Conservation (phyloP, 1,140 invertebrate species). For the Trachymyrmex septentrionalis region DNA sequence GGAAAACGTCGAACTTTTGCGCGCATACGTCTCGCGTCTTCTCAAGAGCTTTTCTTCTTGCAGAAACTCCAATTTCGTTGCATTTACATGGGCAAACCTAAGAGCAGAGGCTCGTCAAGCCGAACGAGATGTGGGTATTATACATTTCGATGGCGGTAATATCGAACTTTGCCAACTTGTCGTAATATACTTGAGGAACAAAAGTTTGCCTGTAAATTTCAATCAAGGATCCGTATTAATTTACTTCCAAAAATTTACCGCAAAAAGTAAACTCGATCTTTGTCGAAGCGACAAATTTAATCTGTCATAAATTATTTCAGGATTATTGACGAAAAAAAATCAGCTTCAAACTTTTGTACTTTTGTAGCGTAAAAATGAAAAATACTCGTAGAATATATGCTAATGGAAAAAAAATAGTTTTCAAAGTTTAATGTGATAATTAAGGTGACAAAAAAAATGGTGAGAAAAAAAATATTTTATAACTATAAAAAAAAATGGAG, state of each 20-base stretch:
- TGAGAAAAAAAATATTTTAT: background rate
- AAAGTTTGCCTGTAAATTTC: slow-evolving; percentile 36
- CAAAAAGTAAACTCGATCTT: background rate
- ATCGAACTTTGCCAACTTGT: slow-evolving; percentile 23
- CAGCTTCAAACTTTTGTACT: background rate
- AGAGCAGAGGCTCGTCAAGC: slow-evolving; percentile 50
- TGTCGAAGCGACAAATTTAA: background rate
- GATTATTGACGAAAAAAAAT: background rate
- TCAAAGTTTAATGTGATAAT: background rate
- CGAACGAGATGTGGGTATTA: slow-evolving; percentile 41
- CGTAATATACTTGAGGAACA: slow-evolving; percentile 19
- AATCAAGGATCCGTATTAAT: slow-evolving; percentile 34
- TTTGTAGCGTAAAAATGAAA: background rate
- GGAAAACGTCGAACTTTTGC: slow-evolving; percentile 34
- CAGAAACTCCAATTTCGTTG: slow-evolving; percentile 58
- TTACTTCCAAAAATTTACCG: slow-evolving; percentile 2
- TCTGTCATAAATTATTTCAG: background rate
- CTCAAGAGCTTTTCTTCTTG: slow-evolving; percentile 55
- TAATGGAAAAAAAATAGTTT: background rate
- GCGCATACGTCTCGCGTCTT: slow-evolving; percentile 25
- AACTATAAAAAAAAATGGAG: background rate
- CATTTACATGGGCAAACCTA: slow-evolving; percentile 61
- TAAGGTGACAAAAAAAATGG: background rate
- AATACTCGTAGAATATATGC: no score
- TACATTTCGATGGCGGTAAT: slow-evolving; percentile 38